Conservation (phyloP, 2,888 invertebrate genomes). For the Choreutis nemorana region DNA sequence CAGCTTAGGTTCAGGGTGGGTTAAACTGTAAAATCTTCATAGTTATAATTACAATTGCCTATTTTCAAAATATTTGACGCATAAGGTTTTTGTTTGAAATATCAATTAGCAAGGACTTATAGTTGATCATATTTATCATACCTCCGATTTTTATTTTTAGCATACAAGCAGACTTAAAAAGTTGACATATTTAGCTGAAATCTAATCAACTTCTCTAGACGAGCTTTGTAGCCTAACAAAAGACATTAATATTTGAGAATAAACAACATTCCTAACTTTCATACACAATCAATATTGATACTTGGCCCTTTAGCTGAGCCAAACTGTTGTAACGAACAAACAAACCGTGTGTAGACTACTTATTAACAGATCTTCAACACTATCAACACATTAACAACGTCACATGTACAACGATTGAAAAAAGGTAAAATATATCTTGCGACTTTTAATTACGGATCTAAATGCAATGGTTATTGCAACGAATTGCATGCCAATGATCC, state of each 20-base stretch:
- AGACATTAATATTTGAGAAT: constrained; percentile 54
- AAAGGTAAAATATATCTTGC: constrained; percentile 12
- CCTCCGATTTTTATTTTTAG: too few species aligned
- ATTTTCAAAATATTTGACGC: too few species aligned
- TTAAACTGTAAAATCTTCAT: too few species aligned
- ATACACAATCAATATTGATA: constrained; percentile 57
- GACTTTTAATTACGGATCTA: constrained; percentile 9
- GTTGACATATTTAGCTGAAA: too few species aligned
- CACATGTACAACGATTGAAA: constrained; percentile 9
- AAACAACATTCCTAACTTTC: constrained; percentile 53
- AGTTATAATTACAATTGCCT: too few species aligned
- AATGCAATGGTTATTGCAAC: constrained; percentile 14
- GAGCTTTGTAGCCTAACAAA: constrained; percentile 42
- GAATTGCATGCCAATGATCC: constrained; percentile 46
- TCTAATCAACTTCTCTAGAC: too few species aligned
- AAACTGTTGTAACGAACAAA: constrained; percentile 60
- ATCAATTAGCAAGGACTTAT: too few species aligned
- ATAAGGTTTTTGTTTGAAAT: too few species aligned
- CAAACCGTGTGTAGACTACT: constrained; percentile 46
- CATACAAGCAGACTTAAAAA: too few species aligned
- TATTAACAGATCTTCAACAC: constrained; percentile 54
- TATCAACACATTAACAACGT: constrained; percentile 14
- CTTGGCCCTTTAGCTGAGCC: constrained; percentile 49
- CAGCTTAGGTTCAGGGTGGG: too few species aligned
- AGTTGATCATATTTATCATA: too few species aligned